These are phyloP conservation scores for Haemorhous mexicanus DNA, from an alignment of 2,113 vertebrate genomes.

Conservation along the genomic window DNA sequence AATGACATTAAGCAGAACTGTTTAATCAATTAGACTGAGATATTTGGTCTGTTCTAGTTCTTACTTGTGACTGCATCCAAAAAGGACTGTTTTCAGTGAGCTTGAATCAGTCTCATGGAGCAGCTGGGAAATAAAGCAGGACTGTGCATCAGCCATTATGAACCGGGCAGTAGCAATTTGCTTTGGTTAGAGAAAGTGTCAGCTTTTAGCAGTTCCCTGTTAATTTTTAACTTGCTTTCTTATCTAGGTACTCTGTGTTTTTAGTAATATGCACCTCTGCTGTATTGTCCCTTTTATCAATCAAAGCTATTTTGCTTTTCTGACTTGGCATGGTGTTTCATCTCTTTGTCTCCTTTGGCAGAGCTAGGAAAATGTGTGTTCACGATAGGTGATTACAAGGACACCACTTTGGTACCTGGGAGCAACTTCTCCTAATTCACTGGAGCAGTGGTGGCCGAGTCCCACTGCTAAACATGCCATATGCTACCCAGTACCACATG, in stretches of 20 bases:
- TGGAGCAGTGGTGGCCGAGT: fast-evolving
- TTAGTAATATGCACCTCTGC: not conserved
- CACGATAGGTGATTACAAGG: not conserved
- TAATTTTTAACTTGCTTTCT: constrained; percentile 31
- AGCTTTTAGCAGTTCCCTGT: not conserved
- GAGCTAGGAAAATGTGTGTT: not conserved
- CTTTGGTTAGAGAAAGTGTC: not conserved
- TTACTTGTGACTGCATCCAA: not conserved
- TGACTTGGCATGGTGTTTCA: not conserved
- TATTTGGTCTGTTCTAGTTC: not conserved
- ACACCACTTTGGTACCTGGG: not conserved
- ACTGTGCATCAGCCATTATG: not conserved
- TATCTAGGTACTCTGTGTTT: not conserved
- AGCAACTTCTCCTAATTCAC: not conserved
- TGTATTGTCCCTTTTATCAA: not conserved
- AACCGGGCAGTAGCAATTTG: not conserved
- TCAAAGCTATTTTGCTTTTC: not conserved
- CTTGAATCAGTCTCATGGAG: not conserved
- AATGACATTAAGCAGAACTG: not conserved
- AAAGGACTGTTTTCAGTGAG: not conserved
- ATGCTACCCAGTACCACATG: not conserved
- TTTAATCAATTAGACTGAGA: not conserved
- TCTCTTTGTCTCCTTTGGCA: not conserved
- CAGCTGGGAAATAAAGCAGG: not conserved
- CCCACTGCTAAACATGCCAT: not conserved